Base-by-base conservation (phyloP, 2,888 invertebrate genomes). In the Amiota minor region DNA sequence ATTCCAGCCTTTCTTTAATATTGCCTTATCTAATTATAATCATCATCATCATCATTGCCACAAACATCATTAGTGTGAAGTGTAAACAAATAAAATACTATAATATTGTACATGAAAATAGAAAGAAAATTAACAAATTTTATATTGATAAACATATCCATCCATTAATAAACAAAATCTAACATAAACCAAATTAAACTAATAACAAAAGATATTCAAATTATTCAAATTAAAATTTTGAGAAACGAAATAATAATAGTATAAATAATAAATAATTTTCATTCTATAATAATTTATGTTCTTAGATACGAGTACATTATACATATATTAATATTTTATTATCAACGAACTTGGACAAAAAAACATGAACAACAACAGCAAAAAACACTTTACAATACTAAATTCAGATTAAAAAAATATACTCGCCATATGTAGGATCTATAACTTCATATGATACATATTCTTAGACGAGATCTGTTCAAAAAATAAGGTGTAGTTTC, bases 121-220 rank as follows among this genome's bases (percentile, higher is more conserved):
- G 14, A 68, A 10, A 11, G 49, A 70, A 56, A 55, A 70, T 35
- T 46, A 8, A 49, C 9, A 50, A 50, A 12, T 50, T n/a, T n/a
- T 50, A 3, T 3, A 62, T 71, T 62, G 53, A 49, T 71, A 62
- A 71, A 71, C 71, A 71, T 71, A 62, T 71, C 71, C 71, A 71
- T 71, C 71, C 71, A 71, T 64, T 18, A 62, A n/a, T 23, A 46
- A 71, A 71, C 45, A 62, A 71, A 70, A 23, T 47, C 6, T 23
- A 70, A 20, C 11, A 23, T 12, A 35, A 62, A 35, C 20, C 14
- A 62, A 62, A 12, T 3, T 23, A 23, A 23, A 23, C 23, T 23
- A 23, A 23, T 23, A 23, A 23, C 4, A 35, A 35, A 35, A 3
- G 6, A 35, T 6, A 35, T 35, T 35, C 35, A 35, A 35, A 35